Base-by-base conservation (phyloP, 2,888 invertebrate species). In the Limnephilus rhombicus region DNA sequence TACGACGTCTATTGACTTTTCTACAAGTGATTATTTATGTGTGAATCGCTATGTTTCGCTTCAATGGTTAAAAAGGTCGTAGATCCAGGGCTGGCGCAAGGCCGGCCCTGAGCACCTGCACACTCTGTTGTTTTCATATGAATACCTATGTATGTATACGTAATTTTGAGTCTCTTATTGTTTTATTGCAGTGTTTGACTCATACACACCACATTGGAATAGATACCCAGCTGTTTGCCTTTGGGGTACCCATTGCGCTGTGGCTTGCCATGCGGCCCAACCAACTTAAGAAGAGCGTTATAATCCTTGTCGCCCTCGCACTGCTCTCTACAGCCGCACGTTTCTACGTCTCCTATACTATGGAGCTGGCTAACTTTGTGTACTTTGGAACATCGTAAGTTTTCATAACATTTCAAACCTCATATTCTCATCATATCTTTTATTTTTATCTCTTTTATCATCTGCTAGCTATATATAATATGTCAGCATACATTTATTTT, bases 191-290 rank as follows among this genome's bases (percentile, higher is more conserved):
- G 97, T 97, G 97, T 94, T 95, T 97, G 37, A 97, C 97, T 0
- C 97, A 97, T 94, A 97, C 97, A 0, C 97, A 97, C 94, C 97
- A 97, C 94, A 94, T 97, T 89, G 97, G 97, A 80, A 97, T 97
- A 93, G 97, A 97, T 94, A 97, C 97, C 0, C 97, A 97, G 95
- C 94, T 97, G 37, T 97, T 97, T 94, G 95, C 96, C 0, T 94
- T 97, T 31, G 97, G 97, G 1, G 97, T 97, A 0, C 94, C 97
- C 12, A 95, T 97, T 94, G 96, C 97, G 4, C 94, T 97, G 31
- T 97, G 97, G 96, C 97, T 96, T 94, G 97, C 96, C 96, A 97
- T 97, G 3, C 96, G 95, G 93, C 80, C 85, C 24, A 82, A 85
- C 31, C 81, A 90, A 24, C 81, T 45, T 2, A 86, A 24, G 34